These are phyloP conservation scores for Hyposmocoma kahamanoa DNA, from an alignment of 1,140 invertebrate genomes.

Conservation along the genomic window DNA sequence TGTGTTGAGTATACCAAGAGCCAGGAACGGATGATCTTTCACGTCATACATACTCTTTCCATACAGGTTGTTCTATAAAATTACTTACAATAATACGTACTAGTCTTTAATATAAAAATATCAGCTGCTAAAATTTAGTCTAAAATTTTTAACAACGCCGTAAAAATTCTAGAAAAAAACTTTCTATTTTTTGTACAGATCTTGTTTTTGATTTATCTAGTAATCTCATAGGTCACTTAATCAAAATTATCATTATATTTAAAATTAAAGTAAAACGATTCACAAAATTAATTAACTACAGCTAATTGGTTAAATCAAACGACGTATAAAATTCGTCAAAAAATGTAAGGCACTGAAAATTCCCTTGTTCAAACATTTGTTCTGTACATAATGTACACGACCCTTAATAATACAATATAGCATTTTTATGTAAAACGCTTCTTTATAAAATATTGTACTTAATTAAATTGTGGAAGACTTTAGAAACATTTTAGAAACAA, in stretches of 20 bases:
- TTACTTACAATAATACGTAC: no score
- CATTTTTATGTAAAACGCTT: slow-evolving; percentile 4
- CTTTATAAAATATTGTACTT: slow-evolving; percentile 26
- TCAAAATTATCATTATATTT: slow-evolving; percentile 4
- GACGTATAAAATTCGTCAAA: neutral
- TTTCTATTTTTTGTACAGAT: slow-evolving; percentile 47
- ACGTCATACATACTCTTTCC: no score
- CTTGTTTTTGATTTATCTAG: slow-evolving; percentile 28
- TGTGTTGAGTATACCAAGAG: no score
- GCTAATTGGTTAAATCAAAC: neutral
- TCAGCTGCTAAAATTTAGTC: slow-evolving; percentile 17
- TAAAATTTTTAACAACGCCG: slow-evolving; percentile 36
- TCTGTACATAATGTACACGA: slow-evolving; percentile 10
- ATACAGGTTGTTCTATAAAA: no score
- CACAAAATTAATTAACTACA: neutral
- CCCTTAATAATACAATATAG: slow-evolving; percentile 5
- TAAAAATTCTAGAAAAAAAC: slow-evolving; percentile 56
- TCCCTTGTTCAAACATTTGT: slow-evolving; percentile 11
- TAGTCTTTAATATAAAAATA: slow-evolving; percentile 25
- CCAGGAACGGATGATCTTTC: no score
- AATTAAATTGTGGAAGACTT: slow-evolving; percentile 40
- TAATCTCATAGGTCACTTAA: slow-evolving; percentile 43
- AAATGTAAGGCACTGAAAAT: slow-evolving; percentile 15
- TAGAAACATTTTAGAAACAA: slow-evolving; percentile 14
- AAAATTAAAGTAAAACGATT: neutral